phyloP scores from a whole-genome alignment of 2,888 invertebrate species.

The Ectemnius lituratus region DNA sequence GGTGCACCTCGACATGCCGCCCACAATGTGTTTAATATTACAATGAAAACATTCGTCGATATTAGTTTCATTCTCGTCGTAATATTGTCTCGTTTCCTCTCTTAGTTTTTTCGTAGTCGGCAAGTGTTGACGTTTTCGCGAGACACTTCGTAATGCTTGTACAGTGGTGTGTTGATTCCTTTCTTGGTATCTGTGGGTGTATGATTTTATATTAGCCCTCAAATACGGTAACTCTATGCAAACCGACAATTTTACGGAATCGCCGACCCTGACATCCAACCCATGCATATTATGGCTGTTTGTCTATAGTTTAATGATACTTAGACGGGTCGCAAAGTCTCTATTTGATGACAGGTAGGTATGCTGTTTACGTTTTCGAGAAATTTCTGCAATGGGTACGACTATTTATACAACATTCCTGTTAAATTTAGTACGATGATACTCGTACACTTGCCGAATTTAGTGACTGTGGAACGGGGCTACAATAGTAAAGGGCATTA shows the following conservation, averaged over 20 bases:
- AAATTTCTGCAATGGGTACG: conserved; percentile 64
- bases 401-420: conserved; percentile 68
- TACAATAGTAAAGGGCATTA: conserved; percentile 30
- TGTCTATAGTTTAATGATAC: background rate
- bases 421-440: conserved; percentile 64
- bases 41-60: background rate
- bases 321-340: conserved; percentile 36
- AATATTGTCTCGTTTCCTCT: background rate
- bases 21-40: conserved; percentile 28
- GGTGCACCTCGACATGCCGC: conserved; percentile 36
- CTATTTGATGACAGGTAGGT: conserved; percentile 41
- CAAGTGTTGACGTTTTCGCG: conserved; percentile 19
- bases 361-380: conserved; percentile 64
- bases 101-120: conserved; percentile 30
- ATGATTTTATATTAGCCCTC: background rate
- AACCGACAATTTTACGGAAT: background rate
- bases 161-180: conserved; percentile 25
- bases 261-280: background rate
- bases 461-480: conserved; percentile 32
- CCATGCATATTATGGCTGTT: conserved; percentile 6
- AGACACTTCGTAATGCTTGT: conserved; percentile 36
- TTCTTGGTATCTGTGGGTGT: conserved; percentile 28
- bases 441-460: conserved; percentile 35
- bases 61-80: background rate
- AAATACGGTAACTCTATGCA: too few species aligned